Evolutionary conservation across 64 coral and sea anemone species (phyloP).

Genomic region (Orbicella faveolata): DNA sequence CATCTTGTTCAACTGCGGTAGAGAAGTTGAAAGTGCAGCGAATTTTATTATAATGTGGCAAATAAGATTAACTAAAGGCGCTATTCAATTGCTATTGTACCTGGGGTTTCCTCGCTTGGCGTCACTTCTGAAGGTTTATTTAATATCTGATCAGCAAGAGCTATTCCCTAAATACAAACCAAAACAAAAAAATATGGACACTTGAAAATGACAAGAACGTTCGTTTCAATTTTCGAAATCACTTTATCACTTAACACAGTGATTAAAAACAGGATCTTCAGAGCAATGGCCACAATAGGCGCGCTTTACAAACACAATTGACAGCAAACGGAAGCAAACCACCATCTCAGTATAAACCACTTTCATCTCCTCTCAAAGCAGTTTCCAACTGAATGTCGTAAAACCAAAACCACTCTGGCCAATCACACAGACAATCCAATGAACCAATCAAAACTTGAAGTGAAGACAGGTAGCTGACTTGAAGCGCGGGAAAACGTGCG

Average conservation of each 20-base stretch:
- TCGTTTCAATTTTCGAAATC: too few species aligned
- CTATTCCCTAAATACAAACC: neutral
- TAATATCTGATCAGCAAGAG: slow-evolving; percentile 15
- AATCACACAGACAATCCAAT: too few species aligned
- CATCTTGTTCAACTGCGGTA: neutral
- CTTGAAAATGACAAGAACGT: neutral
- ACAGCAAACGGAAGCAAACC: too few species aligned
- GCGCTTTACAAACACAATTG: too few species aligned
- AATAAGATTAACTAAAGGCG: neutral
- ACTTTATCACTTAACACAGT: too few species aligned
- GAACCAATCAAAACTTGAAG: too few species aligned
- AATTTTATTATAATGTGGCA: neutral
- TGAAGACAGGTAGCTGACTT: too few species aligned
- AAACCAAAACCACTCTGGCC: too few species aligned
- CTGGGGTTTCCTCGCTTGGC: neutral
- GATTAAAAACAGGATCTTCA: neutral
- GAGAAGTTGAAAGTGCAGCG: neutral
- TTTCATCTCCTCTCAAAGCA: too few species aligned
- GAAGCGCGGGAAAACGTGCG: too few species aligned
- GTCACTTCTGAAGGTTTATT: neutral
- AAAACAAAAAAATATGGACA: neutral
- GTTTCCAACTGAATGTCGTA: too few species aligned
- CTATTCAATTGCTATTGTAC: neutral
- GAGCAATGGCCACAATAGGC: neutral
- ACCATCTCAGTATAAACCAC: too few species aligned